These are phyloP conservation scores for Falco rusticolus DNA, from an alignment of 2,797 vertebrate species.

Conservation along the genomic window DNA sequence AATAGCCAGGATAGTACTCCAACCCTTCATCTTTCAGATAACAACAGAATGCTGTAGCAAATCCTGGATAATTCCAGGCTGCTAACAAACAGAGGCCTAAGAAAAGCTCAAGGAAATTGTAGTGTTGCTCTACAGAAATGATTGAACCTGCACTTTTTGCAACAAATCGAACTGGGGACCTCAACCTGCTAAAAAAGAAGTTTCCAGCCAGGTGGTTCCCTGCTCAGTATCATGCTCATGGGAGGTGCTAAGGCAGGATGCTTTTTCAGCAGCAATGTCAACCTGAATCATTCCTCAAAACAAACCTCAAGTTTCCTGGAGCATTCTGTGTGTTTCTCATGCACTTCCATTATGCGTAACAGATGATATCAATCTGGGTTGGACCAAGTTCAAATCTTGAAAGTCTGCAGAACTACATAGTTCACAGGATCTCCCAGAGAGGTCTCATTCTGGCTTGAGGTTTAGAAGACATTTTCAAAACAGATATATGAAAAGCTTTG, in stretches of 20 bases:
- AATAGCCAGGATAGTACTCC: not conserved
- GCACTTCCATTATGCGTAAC: not conserved
- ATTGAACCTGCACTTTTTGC: too few species aligned
- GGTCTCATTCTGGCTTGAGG: not conserved
- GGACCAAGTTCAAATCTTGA: not conserved
- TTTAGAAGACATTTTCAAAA: constrained; percentile 14
- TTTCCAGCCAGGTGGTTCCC: not conserved
- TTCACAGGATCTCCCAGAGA: constrained; percentile 3
- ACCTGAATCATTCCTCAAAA: not conserved
- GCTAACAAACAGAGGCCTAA: not conserved
- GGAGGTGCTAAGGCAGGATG: not conserved
- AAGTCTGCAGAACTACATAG: not conserved
- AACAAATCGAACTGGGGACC: not conserved
- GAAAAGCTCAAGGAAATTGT: not conserved
- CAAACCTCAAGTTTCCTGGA: not conserved
- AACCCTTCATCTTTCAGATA: not conserved
- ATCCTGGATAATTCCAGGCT: not conserved
- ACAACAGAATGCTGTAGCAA: not conserved
- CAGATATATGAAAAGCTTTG: not conserved
- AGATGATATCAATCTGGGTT: constrained; percentile 19
- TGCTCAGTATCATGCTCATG: not conserved
- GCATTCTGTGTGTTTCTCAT: not conserved
- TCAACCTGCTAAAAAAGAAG: not conserved
- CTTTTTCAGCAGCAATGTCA: not conserved
- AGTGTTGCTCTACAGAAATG: not conserved